These are phyloP conservation scores for Sphaerodactylus townsendi DNA, from an alignment of 2,113 vertebrate species.

Conservation along the genomic window DNA sequence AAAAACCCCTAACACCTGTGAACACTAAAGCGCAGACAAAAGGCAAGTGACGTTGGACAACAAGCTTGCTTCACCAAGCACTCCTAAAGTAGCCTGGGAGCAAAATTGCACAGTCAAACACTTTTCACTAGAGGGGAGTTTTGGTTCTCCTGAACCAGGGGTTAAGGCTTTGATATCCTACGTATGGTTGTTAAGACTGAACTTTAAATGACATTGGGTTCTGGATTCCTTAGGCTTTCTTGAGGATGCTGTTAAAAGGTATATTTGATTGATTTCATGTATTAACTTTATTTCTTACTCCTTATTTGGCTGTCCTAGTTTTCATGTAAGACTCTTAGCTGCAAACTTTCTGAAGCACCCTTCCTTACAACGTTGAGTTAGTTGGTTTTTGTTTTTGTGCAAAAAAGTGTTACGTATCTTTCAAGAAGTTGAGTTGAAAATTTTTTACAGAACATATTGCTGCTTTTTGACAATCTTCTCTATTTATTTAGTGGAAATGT, in stretches of 20 bases:
- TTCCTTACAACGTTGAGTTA: slow-evolving; percentile 72
- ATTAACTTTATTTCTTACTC: slow-evolving; percentile 34
- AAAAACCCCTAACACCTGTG: neutral
- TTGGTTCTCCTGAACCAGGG: slow-evolving; percentile 47
- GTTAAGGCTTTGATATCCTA: slow-evolving; percentile 51
- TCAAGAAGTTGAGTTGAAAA: slow-evolving; percentile 66
- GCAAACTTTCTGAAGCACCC: slow-evolving; percentile 80
- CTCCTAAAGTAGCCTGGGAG: neutral
- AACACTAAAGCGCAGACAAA: neutral
- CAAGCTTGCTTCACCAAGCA: neutral
- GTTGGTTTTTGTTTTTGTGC: slow-evolving; percentile 49
- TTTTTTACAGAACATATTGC: slow-evolving; percentile 77
- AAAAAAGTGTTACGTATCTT: slow-evolving; percentile 67
- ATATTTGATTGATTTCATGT: slow-evolving; percentile 35
- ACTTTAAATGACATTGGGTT: slow-evolving; percentile 53
- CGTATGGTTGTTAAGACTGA: slow-evolving; percentile 40
- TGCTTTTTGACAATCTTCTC: slow-evolving; percentile 94
- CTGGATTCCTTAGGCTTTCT: slow-evolving; percentile 48
- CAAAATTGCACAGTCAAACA: neutral
- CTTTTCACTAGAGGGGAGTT: slow-evolving; percentile 20
- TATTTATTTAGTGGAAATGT: slow-evolving; percentile 80
- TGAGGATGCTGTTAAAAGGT: slow-evolving; percentile 33
- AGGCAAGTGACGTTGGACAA: neutral
- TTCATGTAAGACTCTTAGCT: slow-evolving; percentile 76
- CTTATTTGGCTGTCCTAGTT: slow-evolving; percentile 71